These are phyloP conservation scores for Potamarius usumacintae DNA, from an alignment of 2,113 vertebrate species.

Conservation along the genomic window DNA sequence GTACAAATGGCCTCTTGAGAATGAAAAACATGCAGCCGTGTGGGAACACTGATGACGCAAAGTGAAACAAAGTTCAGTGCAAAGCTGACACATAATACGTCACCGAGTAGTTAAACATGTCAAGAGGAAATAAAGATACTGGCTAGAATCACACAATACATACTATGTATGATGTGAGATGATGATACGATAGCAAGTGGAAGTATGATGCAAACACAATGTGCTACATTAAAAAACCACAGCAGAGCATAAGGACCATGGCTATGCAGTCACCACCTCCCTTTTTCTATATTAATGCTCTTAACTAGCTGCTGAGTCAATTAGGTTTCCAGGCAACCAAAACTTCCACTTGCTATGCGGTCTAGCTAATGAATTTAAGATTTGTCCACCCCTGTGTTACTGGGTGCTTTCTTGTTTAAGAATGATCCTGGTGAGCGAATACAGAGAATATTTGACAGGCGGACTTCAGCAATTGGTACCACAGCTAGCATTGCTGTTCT, in stretches of 20 bases:
- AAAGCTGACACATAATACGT: not conserved
- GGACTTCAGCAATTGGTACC: not conserved
- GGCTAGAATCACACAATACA: not conserved
- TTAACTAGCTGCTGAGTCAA: not conserved
- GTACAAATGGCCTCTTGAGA: not conserved
- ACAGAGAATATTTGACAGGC: not conserved
- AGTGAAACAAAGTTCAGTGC: not conserved
- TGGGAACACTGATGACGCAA: not conserved
- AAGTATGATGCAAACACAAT: not conserved
- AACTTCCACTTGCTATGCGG: not conserved
- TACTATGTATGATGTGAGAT: too few species aligned
- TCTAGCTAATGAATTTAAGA: not conserved
- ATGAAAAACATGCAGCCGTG: not conserved
- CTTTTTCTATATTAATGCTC: not conserved
- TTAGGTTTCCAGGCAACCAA: not conserved
- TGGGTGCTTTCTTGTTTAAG: not conserved
- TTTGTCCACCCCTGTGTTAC: not conserved
- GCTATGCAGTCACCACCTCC: not conserved
- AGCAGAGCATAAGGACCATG: not conserved
- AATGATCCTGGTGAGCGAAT: not conserved
- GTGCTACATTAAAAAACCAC: not conserved
- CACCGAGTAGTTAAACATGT: not conserved
- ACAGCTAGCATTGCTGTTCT: not conserved
- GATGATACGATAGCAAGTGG: too few species aligned
- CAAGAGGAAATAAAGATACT: not conserved